Base-by-base conservation (phyloP, 2,888 invertebrate genomes). In the Ophion ventricosus region DNA sequence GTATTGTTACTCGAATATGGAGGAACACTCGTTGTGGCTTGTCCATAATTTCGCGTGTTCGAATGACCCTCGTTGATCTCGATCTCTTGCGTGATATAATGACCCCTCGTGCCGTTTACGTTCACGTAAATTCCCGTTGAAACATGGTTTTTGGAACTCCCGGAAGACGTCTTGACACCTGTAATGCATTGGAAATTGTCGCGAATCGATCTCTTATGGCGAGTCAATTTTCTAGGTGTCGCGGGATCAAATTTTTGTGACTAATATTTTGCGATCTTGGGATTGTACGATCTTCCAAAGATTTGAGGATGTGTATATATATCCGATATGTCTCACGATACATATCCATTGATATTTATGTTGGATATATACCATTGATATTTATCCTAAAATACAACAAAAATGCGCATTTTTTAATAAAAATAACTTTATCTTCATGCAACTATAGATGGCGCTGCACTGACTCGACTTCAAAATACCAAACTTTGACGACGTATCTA, bases 31-130 rank as follows among this genome's bases (percentile, higher is more conserved):
- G 35, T 40, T 8, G 64, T 43, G 25, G 72, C 72, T 5, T 86
- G 74, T 3, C 86, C 83, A 29, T 88, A 87, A 8, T 70, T 85
- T 70, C 83, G 87, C 10, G 88, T 90, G 43, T 88, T 90, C 7
- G 91, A 91, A 66, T 91, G 90, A 17, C 90, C 90, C 80, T 91
- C 90, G 81, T 90, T 82, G 7, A 92, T 87, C 29, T 89, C 87
- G 10, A 91, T 80, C 26, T 88, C 88, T 76, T 88, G 90, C 0
- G 88, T 88, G 17, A 90, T 89, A 43, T 87, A 89, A 74, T 91
- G 90, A 17, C 89, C 90, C 11, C 73, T 73, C 11, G 87, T 88
- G 0, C 88, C 90, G 82, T 91, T 89, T 35, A 80, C 23, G 61
- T 88, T 88, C 7, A 89, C 88, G 74, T 90, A 87, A 66, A 90